Percentiles rank a stretch among this genome's conserved stretches.
Conservation (phyloP, 2,797 vertebrate genomes). For the Vireo griseus region DNA sequence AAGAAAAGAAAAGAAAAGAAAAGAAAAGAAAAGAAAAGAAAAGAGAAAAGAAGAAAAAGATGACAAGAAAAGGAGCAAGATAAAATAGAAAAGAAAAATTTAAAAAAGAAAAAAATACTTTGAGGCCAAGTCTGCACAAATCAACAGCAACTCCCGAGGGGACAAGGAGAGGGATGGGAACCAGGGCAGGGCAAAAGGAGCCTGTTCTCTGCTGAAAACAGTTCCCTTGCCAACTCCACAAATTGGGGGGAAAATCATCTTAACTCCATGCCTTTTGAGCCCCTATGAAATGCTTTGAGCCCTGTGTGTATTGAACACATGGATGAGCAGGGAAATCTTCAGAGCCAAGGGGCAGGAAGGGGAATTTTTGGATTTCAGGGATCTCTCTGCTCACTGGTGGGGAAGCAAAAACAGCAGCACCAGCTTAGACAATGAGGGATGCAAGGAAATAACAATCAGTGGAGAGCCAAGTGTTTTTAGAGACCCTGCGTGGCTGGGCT, state of each 20-base stretch:
- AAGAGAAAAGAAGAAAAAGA: neutral
- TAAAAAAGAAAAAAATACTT: accelerated
- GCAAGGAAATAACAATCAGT: neutral
- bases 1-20: no score
- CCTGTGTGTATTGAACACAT: accelerated
- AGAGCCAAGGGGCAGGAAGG: neutral
- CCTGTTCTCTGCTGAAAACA: neutral
- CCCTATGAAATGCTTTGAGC: neutral
- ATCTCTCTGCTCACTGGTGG: neutral
- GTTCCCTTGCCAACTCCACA: neutral
- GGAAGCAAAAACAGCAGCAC: accelerated
- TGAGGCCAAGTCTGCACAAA: neutral
- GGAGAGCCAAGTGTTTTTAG: neutral
- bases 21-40: accelerated
- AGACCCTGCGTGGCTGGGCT: neutral
- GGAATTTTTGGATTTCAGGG: neutral
- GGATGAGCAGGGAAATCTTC: accelerated
- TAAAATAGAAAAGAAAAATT: neutral
- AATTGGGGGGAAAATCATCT: accelerated
- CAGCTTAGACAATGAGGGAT: accelerated
- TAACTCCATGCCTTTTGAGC: neutral
- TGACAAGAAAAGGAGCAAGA: neutral
- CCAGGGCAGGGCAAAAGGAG: neutral
- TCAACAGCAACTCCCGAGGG: neutral
- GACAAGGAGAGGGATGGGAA: neutral